These are phyloP conservation scores for Alces alces DNA, from an alignment of 2,113 vertebrate genomes.

Conservation along the genomic window DNA sequence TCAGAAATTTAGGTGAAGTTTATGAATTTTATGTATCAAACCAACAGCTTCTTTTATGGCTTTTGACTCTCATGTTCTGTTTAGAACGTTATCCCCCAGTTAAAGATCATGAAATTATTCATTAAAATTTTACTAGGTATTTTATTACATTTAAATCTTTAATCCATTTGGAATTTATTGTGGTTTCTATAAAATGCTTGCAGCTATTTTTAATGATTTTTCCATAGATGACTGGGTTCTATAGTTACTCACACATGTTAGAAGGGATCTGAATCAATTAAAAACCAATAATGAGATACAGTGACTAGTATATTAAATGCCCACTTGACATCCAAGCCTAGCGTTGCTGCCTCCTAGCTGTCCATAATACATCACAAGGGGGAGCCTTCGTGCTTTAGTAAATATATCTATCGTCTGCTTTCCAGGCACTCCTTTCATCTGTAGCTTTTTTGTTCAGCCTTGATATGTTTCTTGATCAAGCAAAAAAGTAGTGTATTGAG, in stretches of 20 bases:
- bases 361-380: conserved; percentile 56
- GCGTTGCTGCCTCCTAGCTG: background rate
- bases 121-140: background rate
- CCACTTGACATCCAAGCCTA: background rate
- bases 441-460: background rate
- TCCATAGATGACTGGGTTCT: background rate
- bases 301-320: background rate
- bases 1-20: background rate
- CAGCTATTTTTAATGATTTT: conserved; percentile 27
- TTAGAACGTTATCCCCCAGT: background rate
- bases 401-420: background rate
- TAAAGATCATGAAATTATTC: conserved; percentile 27
- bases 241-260: background rate
- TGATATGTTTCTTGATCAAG: conserved; percentile 41
- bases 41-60: background rate
- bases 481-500: background rate
- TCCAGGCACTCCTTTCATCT: background rate
- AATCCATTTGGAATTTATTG: conserved; percentile 25
- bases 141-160: conserved; percentile 31
- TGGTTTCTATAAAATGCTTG: conserved; percentile 29
- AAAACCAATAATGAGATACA: background rate
- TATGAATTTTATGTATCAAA: background rate
- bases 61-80: background rate
- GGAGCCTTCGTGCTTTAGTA: conserved; percentile 63
- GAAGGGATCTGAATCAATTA: background rate